Evolutionary conservation across 2,797 vertebrate genomes (phyloP), one percentile per base, ranked within the genome.

Genomic region (Echeneis naucrates): DNA sequence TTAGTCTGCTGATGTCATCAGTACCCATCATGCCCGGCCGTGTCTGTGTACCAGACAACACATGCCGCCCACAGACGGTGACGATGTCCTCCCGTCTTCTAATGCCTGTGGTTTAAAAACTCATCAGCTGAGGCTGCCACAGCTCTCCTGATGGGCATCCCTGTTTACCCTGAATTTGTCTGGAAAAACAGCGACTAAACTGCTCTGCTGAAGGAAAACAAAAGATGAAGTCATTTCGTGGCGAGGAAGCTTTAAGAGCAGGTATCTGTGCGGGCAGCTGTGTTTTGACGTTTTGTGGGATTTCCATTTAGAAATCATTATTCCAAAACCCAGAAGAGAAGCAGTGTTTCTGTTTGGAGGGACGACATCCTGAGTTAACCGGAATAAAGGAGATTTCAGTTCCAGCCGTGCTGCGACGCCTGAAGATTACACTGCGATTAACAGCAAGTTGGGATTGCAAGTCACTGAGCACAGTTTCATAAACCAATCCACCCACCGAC

Each of bases 191-290:
- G 37, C 5, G 63, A n/a, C n/a, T n/a, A n/a, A n/a, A n/a, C n/a
- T n/a, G n/a, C n/a, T n/a, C n/a, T n/a, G n/a, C n/a, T n/a, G n/a
- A 45, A 48, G 77, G 63, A 83, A 80, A 77, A 77, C 75, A 64
- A 45, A 57, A 3, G 61, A 24, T 74, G 57, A 74, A 60, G 37
- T 77, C 68, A 70, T 66, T 48, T 26, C 61, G 57, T 27, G 74
- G 71, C 8, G 48, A 55, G 24, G 7, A 32, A 9, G 5, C 44
- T 33, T 14, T 48, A 8, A 72, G 55, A 47, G 23, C 35, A 35
- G 32, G 32, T n/a, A n/a, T n/a, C n/a, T n/a, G n/a, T n/a, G n/a
- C n/a, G n/a, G n/a, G n/a, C n/a, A n/a, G n/a, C n/a, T n/a, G n/a
- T n/a, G n/a, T n/a, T n/a, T n/a, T n/a, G n/a, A n/a, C n/a, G n/a